Evolutionary conservation across 2,888 invertebrate genomes (phyloP).

Genomic region (Drosophila pullipes): DNA sequence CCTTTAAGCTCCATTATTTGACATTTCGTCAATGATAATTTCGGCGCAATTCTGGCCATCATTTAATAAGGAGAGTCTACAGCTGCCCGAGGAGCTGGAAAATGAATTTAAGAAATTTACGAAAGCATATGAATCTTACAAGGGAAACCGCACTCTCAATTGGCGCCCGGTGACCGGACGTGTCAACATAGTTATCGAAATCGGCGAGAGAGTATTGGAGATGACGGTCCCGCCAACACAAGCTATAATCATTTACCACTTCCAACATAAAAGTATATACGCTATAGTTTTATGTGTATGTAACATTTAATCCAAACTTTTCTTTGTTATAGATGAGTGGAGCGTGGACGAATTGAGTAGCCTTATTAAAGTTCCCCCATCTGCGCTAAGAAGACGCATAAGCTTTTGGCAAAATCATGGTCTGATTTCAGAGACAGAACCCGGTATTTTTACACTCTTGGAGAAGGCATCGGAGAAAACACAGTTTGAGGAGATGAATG

Average conservation of each 20-base stretch:
- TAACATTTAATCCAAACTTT: neutral
- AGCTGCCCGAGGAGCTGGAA: slow-evolving; percentile 92
- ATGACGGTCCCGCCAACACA: slow-evolving; percentile 96
- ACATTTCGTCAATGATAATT: slow-evolving; percentile 94
- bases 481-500: slow-evolving; percentile 87
- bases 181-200: slow-evolving; percentile 95
- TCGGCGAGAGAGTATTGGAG: slow-evolving; percentile 92
- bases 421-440: slow-evolving; percentile 90
- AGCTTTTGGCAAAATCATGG: slow-evolving; percentile 98
- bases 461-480: slow-evolving; percentile 88
- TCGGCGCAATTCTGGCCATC: slow-evolving; percentile 99
- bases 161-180: slow-evolving; percentile 98
- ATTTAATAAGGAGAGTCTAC: slow-evolving; percentile 96
- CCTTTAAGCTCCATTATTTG: slow-evolving; percentile 86
- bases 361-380: slow-evolving; percentile 94
- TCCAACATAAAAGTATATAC: slow-evolving; percentile 91
- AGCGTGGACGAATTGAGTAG: slow-evolving; percentile 93
- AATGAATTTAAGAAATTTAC: slow-evolving; percentile 94
- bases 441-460: slow-evolving; percentile 91
- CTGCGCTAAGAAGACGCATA: slow-evolving; percentile 93
- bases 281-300: neutral
- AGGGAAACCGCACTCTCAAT: slow-evolving; percentile 95
- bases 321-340: slow-evolving; percentile 90
- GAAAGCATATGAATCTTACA: slow-evolving; percentile 94
- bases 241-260: slow-evolving; percentile 97